phyloP scores from a whole-genome alignment of 2,113 vertebrate genomes.

The Pluvialis apricaria region DNA sequence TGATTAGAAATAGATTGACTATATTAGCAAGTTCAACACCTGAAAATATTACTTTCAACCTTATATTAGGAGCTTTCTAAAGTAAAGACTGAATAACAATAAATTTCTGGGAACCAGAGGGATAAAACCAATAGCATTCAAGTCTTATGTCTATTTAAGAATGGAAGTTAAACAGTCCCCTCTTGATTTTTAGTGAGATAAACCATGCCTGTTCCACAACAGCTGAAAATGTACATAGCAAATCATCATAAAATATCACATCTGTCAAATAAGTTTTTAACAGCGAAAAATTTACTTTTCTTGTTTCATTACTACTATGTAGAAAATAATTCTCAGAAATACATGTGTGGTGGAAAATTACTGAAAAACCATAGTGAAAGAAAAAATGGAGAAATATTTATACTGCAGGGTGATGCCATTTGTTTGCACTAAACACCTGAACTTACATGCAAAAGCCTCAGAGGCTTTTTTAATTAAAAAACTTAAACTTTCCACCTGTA shows the following conservation, averaged over 20 bases:
- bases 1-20: neutral
- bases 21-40: neutral
- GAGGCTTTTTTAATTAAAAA: neutral
- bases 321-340: neutral
- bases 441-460: neutral
- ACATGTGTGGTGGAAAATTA: neutral
- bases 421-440: neutral
- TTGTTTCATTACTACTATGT: neutral
- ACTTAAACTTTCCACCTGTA: neutral
- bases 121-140: neutral
- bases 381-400: neutral
- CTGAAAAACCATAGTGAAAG: neutral
- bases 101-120: neutral
- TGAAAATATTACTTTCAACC: neutral
- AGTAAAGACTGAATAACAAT: neutral
- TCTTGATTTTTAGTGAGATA: too few species aligned
- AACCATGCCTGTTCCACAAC: neutral
- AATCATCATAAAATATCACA: neutral
- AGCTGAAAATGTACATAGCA: neutral
- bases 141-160: neutral
- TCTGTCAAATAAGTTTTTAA: neutral
- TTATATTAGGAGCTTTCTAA: neutral
- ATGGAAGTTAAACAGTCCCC: neutral
- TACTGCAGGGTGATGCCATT: neutral
- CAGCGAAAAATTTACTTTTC: neutral